Evolutionary conservation across 2,797 vertebrate species (phyloP).

Genomic region (Syncerus caffer): DNA sequence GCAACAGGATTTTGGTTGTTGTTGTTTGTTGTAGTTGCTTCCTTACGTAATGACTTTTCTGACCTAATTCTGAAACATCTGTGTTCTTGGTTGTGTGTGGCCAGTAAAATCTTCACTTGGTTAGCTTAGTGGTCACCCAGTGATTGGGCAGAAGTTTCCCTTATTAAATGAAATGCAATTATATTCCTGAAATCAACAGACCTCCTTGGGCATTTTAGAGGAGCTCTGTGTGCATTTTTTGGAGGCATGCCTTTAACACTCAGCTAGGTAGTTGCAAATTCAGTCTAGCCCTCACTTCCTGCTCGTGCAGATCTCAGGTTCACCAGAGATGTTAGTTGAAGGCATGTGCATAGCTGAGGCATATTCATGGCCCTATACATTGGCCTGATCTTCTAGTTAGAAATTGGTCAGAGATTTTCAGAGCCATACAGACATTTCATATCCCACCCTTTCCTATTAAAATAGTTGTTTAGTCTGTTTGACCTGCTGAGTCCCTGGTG

Average conservation of each 20-base stretch:
- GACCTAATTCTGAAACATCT: not conserved
- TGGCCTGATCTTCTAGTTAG: not conserved
- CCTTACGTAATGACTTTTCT: not conserved
- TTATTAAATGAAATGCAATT: not conserved
- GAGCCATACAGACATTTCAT: not conserved
- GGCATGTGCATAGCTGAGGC: not conserved
- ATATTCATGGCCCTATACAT: not conserved
- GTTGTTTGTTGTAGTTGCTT: not conserved
- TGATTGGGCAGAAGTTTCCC: not conserved
- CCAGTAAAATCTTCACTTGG: not conserved
- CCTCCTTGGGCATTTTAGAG: not conserved
- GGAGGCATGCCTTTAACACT: not conserved
- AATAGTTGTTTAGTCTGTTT: not conserved
- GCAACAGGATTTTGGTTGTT: not conserved
- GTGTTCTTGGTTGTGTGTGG: not conserved
- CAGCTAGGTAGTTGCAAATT: not conserved
- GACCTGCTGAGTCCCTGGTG: not conserved
- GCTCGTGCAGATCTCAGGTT: not conserved
- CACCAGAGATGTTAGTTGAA: not conserved
- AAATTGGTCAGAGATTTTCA: slow-evolving; percentile 1
- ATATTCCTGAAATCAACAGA: not conserved
- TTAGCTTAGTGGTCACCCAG: not conserved
- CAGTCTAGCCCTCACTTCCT: not conserved
- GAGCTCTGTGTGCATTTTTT: not conserved
- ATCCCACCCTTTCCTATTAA: not conserved